These are phyloP conservation scores for Lepilemur septentrionalis DNA, from an alignment of 2,797 vertebrate species.

Conservation along the genomic window DNA sequence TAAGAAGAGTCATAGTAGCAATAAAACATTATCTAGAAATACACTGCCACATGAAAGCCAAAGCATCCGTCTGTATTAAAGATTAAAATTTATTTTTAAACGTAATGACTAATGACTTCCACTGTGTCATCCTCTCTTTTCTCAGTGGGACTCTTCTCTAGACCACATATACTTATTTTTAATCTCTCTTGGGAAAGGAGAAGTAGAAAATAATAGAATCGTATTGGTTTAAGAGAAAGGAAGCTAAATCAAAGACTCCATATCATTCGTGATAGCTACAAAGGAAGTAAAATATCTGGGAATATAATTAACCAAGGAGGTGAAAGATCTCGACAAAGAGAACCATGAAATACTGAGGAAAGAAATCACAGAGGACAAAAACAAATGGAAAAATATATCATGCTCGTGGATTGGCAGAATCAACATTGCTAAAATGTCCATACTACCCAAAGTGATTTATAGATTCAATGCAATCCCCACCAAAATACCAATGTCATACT, in stretches of 20 bases:
- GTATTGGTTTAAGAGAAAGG: neutral
- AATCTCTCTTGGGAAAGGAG: slow-evolving; percentile 23
- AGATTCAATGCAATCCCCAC: too few species aligned
- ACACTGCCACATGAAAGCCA: neutral
- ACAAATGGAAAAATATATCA: too few species aligned
- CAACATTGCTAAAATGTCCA: too few species aligned
- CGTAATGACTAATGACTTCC: neutral
- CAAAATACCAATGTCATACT: too few species aligned
- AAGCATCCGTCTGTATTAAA: neutral
- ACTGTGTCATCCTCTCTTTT: neutral
- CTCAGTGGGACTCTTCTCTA: neutral
- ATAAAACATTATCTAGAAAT: neutral
- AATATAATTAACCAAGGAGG: too few species aligned
- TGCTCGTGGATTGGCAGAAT: too few species aligned
- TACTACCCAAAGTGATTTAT: too few species aligned
- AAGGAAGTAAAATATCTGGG: too few species aligned
- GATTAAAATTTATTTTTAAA: slow-evolving; percentile 27
- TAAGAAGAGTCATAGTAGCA: neutral
- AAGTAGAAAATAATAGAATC: slow-evolving; percentile 8
- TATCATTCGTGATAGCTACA: too few species aligned
- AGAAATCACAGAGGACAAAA: too few species aligned
- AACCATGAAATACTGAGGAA: too few species aligned
- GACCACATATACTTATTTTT: slow-evolving; percentile 42
- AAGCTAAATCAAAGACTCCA: neutral
- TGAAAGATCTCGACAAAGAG: too few species aligned